Percentiles rank a stretch among this genome's conserved stretches.
phyloP scores from a whole-genome alignment of 2,113 vertebrate genomes.

The Ploceus nigricollis region DNA sequence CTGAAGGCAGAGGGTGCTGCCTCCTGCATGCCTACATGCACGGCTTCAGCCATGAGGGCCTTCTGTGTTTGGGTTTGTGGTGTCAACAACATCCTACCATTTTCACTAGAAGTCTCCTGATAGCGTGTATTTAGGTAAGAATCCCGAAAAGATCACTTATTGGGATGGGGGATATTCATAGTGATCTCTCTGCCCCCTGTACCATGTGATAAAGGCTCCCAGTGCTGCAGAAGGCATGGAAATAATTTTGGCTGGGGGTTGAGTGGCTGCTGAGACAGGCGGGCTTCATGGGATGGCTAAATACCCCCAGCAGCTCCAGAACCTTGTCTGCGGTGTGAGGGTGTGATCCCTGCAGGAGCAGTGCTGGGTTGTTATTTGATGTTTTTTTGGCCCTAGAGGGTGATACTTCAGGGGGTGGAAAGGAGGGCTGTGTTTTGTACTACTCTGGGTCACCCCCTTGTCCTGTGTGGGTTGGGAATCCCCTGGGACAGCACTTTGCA shows the following conservation, averaged over 20 bases:
- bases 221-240: not conserved
- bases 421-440: not conserved
- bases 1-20: fast-evolving
- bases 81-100: not conserved
- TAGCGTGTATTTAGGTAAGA: not conserved
- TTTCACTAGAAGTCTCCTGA: not conserved
- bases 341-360: not conserved
- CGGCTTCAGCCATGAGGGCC: fast-evolving
- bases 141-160: fast-evolving
- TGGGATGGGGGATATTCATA: not conserved
- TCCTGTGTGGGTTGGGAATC: fast-evolving
- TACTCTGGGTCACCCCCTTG: not conserved
- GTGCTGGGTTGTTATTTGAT: not conserved
- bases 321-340: fast-evolving
- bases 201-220: not conserved
- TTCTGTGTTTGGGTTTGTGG: not conserved
- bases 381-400: not conserved
- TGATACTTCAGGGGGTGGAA: not conserved
- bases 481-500: fast-evolving
- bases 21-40: fast-evolving
- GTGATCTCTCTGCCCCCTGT: not conserved
- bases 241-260: not conserved
- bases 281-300: fast-evolving
- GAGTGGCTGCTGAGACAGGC: fast-evolving
- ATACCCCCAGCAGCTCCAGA: not conserved